A percentile compares a stretch with the other conserved stretches of the same genome.
Conservation (phyloP, 1,140 invertebrate genomes). For the Brachionus plicatilis region DNA sequence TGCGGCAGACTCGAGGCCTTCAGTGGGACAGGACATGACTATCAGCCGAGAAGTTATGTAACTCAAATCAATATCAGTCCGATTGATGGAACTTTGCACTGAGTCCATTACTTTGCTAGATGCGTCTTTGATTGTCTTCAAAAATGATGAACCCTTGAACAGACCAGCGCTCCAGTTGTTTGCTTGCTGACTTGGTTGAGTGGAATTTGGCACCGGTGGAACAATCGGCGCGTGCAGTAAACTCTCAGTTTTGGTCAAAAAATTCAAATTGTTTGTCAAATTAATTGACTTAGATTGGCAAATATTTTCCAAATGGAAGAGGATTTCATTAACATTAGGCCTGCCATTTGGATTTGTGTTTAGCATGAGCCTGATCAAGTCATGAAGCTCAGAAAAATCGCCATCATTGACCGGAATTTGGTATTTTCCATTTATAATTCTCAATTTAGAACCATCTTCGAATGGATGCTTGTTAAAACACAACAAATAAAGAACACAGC, state of each 20-base stretch:
- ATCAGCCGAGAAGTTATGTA: slow-evolving; percentile 77
- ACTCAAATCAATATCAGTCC: slow-evolving; percentile 78
- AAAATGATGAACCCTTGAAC: slow-evolving; percentile 66
- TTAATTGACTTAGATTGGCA: slow-evolving; percentile 17
- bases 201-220: background rate
- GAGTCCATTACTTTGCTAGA: slow-evolving; percentile 92
- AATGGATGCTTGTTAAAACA: slow-evolving; percentile 93
- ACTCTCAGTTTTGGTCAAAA: slow-evolving; percentile 33
- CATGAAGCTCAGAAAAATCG: slow-evolving; percentile 19
- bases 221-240: slow-evolving; percentile 41
- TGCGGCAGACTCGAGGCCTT: slow-evolving; percentile 78
- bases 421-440: slow-evolving; percentile 92
- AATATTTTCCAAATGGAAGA: slow-evolving; percentile 33
- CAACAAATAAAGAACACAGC: slow-evolving; percentile 85
- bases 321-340: slow-evolving; percentile 36
- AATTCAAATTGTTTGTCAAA: slow-evolving; percentile 33
- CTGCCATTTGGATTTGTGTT: slow-evolving; percentile 40
- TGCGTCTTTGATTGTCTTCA: slow-evolving; percentile 91
- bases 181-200: background rate
- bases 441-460: slow-evolving; percentile 88
- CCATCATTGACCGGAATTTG: slow-evolving; percentile 61
- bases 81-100: slow-evolving; percentile 83
- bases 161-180: slow-evolving; percentile 57
- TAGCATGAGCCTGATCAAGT: slow-evolving; percentile 32
- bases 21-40: slow-evolving; percentile 87